These are phyloP conservation scores for Rhynchophorus ferrugineus DNA, from an alignment of 1,140 invertebrate species.

Conservation along the genomic window DNA sequence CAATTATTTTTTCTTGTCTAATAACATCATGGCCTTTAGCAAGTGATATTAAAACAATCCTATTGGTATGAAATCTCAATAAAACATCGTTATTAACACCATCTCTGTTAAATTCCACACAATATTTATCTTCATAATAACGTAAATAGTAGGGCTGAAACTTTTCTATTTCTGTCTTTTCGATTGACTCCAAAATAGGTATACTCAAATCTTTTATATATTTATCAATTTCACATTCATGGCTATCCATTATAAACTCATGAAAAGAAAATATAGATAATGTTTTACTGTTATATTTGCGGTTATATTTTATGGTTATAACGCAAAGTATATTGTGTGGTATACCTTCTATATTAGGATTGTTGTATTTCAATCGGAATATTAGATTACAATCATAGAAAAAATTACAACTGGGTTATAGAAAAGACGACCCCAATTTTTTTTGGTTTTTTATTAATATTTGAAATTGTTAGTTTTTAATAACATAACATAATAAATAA, in stretches of 20 bases:
- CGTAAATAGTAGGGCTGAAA: conserved; percentile 13
- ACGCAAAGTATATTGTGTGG: no score
- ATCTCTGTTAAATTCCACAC: conserved; percentile 10
- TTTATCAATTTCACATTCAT: conserved; percentile 2
- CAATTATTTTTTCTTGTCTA: conserved; percentile 13
- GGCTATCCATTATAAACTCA: background rate
- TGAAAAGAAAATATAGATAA: background rate
- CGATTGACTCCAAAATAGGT: conserved; percentile 14
- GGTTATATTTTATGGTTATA: no score
- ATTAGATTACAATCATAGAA: no score
- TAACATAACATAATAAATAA: no score
- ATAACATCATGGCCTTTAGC: conserved; percentile 19
- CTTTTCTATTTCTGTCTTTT: conserved; percentile 1
- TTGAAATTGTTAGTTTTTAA: no score
- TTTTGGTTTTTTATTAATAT: no score
- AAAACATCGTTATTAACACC: conserved; percentile 10
- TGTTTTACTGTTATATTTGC: no score
- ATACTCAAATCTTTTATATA: conserved; percentile 14
- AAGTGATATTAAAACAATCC: conserved; percentile 14
- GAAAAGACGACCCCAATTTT: no score
- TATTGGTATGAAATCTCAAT: conserved; percentile 17
- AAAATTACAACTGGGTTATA: no score
- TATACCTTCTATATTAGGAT: no score
- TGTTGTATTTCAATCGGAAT: no score
- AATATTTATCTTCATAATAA: conserved; percentile 19